Base-by-base conservation (phyloP, 2,113 vertebrate genomes). In the Pangasianodon hypophthalmus region DNA sequence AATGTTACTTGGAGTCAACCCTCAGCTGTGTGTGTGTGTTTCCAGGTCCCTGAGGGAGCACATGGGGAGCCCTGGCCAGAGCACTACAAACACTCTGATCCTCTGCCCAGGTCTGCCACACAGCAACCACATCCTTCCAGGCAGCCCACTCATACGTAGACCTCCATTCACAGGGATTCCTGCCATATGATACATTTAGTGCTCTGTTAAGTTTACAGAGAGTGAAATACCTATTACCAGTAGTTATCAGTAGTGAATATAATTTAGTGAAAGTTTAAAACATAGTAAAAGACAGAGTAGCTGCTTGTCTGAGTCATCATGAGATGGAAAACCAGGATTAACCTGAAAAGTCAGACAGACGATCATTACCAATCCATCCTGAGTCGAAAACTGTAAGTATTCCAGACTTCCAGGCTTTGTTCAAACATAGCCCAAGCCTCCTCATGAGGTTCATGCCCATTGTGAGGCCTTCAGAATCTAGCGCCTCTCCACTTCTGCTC, bases 311-410 rank as follows among this genome's bases (percentile, higher is more conserved):
- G 26, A 88, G 83, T 83, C 79, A 90, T 87, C 85, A 77, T 8
- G 79, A 41, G 26, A 85, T 24, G 41, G 84, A 75, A 50, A 85
- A 88, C 56, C 60, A 41, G 79, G 54, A 44, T 84, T 90, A 91
- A 85, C 88, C 91, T 88, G 90, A 54, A 46, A 67, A 69, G 90
- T 94, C 93, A 95, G 95, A 95, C 93, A 95, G 93, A 84, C 93
- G 92, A 94, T 95, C 95, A 95, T 95, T 95, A 95, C 92, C 92
- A 92, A 95, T 95, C 95, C 94, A 95, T 96, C 95, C 91, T 94
- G 91, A 93, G 94, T 93, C 93, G 91, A 93, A 88, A 93, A 93
- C 94, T 93, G 92, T 95, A 95, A 96, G 95, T 95, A 94, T 90
- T 88, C 89, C 91, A 95, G 96, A 96, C 95, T 95, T 95, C 95